Base-by-base conservation (phyloP, 2,888 invertebrate species). In the Apamea crenata region DNA sequence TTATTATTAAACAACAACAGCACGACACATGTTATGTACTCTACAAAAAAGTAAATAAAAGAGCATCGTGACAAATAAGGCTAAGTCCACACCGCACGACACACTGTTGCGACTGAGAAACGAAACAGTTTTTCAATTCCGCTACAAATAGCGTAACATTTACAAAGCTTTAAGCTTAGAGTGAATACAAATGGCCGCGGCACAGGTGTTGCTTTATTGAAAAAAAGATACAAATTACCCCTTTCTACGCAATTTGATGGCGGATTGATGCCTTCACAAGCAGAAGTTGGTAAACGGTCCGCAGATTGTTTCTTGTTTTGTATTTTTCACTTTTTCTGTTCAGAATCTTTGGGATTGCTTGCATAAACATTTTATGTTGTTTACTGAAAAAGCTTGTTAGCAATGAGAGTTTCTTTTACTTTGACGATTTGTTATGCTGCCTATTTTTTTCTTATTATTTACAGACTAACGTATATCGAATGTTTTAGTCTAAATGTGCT, bases 181-280 rank as follows among this genome's bases (percentile, higher is more conserved):
- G 94, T 92, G 93, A 93, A 92, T 94, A 94, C 94, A 95, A 96
- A 95, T 94, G 94, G 95, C 90, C 89, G 61, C 91, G 89, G 92
- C 95, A 93, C 96, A 96, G 96, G 96, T 97, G 96, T 94, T 95
- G 93, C 92, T 96, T 95, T 96, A 96, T 96, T 96, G 96, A 96
- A 96, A 96, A 95, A 96, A 96, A 96, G 95, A 96, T 95, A 96
- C 95, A 95, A 96, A 96, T 96, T 94, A 95, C 96, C 94, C 94
- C 92, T 95, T 95, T 94, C 93, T 93, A 92, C 92, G 88, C 92
- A 93, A 93, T 94, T 93, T 95, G 94, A 94, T 94, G 93, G 90
- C 86, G 91, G 92, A 93, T 94, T 93, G 93, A 94, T 95, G 92
- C 90, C 86, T 88, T 86, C 89, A 90, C 89, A 89, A 87, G 87